These are phyloP conservation scores for Corydoras maculifer DNA, from an alignment of 2,113 vertebrate species.

Conservation along the genomic window DNA sequence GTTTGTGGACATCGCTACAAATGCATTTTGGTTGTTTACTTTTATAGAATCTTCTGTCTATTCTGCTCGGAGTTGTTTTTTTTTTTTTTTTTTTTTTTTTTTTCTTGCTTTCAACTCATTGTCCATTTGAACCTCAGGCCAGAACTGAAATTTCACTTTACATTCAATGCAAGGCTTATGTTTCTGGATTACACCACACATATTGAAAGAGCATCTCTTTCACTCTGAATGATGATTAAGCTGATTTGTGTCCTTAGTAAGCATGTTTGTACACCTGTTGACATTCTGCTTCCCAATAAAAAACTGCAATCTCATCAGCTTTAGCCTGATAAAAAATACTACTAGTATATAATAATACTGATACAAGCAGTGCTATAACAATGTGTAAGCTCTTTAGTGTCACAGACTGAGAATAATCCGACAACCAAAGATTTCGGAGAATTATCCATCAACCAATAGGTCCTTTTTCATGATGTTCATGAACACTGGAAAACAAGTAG, in stretches of 20 bases:
- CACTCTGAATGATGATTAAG: too few relatives aligned
- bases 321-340: too few relatives aligned
- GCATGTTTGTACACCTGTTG: slow-evolving; percentile 6
- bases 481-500: too few relatives aligned
- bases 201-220: background rate
- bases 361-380: too few relatives aligned
- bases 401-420: too few relatives aligned
- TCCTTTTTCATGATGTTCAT: too few relatives aligned
- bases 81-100: background rate
- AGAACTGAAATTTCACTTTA: background rate
- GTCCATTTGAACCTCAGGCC: background rate
- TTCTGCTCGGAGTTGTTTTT: background rate
- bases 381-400: too few relatives aligned
- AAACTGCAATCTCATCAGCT: too few relatives aligned
- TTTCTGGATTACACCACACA: background rate
- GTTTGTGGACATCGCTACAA: background rate
- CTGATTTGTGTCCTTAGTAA: background rate
- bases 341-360: too few relatives aligned
- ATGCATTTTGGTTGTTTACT: background rate
- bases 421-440: too few relatives aligned
- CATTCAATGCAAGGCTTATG: background rate
- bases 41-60: background rate
- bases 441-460: too few relatives aligned
- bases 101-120: background rate
- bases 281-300: too few relatives aligned